Base-by-base conservation (phyloP, 2,113 vertebrate species). In the Burhinus oedicnemus region DNA sequence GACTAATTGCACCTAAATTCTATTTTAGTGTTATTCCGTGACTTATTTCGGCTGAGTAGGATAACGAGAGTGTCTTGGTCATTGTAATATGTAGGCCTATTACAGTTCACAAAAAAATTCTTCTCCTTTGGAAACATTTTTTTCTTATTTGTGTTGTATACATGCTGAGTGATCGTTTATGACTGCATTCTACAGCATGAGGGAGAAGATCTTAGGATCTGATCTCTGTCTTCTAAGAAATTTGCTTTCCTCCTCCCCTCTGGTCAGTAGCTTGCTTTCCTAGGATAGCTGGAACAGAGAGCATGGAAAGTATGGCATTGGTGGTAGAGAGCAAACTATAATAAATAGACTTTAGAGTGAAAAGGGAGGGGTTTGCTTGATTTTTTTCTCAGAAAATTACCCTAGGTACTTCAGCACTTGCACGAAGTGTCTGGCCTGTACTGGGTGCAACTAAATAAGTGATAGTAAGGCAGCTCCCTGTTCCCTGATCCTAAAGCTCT, bases 91-190 rank as follows among this genome's bases (percentile, higher is more conserved):
- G 3, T 80, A 71, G 42, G 8, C 8, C 9, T 93, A 4, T 68
- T 57, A 47, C 4, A 83, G 7, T 23, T 61, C 82, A 52, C 9
- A 68, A 87, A 36, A 4, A 54, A n/a, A 32, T 1, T 6, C 1
- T 76, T 68, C 30, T n/a, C 11, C 11, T 70, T 75, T 18, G 5
- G 27, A 70, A 84, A 19, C 0, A 0, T 11, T 69, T 40, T 61
- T 55, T 49, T 38, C 11, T 34, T 90, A 9, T 27, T 78, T 78
- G 7, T 22, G 8, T 52, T 71, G 4, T 19, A 62, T 17, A 70
- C 26, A 19, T 47, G 17, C 5, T 0, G 3, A 77, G 45, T 38
- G 6, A 19, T 57, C 3, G 0, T 8, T 69, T 87, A 40, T 1
- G 1, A 30, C 8, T 57, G 18, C 32, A 61, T 74, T 47, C 81